phyloP scores from a whole-genome alignment of 2,113 vertebrate species.

The Ophiodon elongatus region DNA sequence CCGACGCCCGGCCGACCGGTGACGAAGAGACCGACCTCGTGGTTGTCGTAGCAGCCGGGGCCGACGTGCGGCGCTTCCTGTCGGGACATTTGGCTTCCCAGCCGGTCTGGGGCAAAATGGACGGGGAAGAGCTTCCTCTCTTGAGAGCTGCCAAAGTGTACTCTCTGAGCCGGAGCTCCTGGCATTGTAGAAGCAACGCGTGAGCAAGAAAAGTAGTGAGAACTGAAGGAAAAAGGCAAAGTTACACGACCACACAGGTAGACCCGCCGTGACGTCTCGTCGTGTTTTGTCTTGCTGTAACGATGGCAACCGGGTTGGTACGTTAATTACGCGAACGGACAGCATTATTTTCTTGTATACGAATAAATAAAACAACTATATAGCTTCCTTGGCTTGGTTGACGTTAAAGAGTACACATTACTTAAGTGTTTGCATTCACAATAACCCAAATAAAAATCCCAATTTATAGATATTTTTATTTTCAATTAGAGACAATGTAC shows the following conservation, averaged over 20 bases:
- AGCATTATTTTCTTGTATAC: not conserved
- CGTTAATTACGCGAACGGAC: not conserved
- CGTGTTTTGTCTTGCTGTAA: conserved; percentile 37
- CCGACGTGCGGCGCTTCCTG: conserved; percentile 68
- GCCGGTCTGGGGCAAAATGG: conserved; percentile 64
- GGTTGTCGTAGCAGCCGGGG: conserved; percentile 84
- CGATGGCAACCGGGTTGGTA: conserved; percentile 45
- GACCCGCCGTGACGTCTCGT: conserved; percentile 14
- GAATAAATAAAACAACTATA: not conserved
- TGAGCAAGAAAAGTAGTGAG: fast-evolving
- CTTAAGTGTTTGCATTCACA: not conserved
- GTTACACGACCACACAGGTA: not conserved
- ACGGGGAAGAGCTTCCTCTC: conserved; percentile 82
- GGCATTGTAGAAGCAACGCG: not conserved
- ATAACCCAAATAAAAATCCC: not conserved
- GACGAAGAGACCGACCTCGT: conserved; percentile 70
- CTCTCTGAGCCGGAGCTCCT: not conserved
- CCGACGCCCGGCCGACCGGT: not conserved
- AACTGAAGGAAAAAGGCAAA: fast-evolving
- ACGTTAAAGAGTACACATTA: not conserved
- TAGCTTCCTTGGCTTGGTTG: too few relatives aligned
- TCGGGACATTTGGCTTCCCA: conserved; percentile 75
- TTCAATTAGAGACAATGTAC: conserved; percentile 20
- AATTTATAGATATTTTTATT: conserved; percentile 54
- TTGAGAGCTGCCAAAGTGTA: conserved; percentile 84